These are phyloP conservation scores for Oncorhynchus tshawytscha DNA, from an alignment of 2,113 vertebrate genomes.

Conservation along the genomic window DNA sequence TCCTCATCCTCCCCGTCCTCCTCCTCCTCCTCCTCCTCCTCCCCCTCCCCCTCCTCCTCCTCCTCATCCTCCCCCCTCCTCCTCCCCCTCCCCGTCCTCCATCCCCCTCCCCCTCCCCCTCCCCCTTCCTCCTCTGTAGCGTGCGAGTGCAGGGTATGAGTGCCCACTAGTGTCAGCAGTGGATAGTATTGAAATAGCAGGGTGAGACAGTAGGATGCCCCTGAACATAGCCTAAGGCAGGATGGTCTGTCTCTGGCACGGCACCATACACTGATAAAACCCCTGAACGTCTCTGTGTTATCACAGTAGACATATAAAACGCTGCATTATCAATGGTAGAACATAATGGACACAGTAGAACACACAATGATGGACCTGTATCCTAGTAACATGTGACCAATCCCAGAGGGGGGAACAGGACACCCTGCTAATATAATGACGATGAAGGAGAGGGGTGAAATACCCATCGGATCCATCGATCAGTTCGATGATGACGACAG, in stretches of 20 bases:
- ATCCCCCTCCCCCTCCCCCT: background rate
- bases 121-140: background rate
- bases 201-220: background rate
- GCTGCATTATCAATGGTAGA: background rate
- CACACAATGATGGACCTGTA: too few relatives aligned
- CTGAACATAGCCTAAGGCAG: background rate
- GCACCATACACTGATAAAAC: background rate
- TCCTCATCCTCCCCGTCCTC: too few relatives aligned
- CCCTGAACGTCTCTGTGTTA: background rate
- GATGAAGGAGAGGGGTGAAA: too few relatives aligned
- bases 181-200: conserved; percentile 21
- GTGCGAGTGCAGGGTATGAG: conserved; percentile 55
- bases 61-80: too few relatives aligned
- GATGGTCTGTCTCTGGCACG: background rate
- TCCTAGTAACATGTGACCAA: too few relatives aligned
- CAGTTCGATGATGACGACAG: too few relatives aligned
- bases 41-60: background rate
- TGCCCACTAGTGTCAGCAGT: conserved; percentile 64
- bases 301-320: background rate
- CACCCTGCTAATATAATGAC: too few relatives aligned
- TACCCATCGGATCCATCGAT: too few relatives aligned
- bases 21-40: too few relatives aligned
- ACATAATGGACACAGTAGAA: too few relatives aligned
- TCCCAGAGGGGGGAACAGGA: too few relatives aligned
- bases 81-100: too few relatives aligned